Percentiles rank a stretch among this genome's conserved stretches.
Conservation (phyloP, 2,888 invertebrate genomes). For the Cantharis rustica region DNA sequence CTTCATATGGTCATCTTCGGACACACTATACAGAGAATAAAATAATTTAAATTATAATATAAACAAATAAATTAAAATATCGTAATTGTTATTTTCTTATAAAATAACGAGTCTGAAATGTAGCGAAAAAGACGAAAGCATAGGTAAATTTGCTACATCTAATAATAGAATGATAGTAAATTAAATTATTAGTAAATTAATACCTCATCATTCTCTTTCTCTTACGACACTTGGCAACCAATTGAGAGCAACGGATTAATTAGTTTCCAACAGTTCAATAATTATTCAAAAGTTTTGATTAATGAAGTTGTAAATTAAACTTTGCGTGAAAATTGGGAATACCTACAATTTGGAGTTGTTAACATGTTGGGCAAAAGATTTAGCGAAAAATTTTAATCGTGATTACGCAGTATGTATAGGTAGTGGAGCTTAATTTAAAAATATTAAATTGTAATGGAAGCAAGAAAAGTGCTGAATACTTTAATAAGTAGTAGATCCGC, state of each 20-base stretch:
- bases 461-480: slow-evolving; percentile 9
- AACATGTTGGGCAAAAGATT: background rate
- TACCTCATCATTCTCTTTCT: background rate
- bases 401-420: background rate
- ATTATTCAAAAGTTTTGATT: background rate
- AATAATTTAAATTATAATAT: too few relatives aligned
- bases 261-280: background rate
- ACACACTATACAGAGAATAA: too few relatives aligned
- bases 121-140: background rate
- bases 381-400: background rate
- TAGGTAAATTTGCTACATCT: background rate
- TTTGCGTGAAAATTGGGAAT: background rate
- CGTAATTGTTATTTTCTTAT: too few relatives aligned
- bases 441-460: background rate
- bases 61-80: too few relatives aligned
- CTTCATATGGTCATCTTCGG: too few relatives aligned
- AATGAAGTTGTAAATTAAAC: background rate
- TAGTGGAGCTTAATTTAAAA: background rate
- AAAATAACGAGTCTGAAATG: too few relatives aligned
- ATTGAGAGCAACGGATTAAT: background rate
- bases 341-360: background rate
- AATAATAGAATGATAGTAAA: background rate
- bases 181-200: background rate
- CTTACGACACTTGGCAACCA: background rate
- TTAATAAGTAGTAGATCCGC: slow-evolving; percentile 12